A percentile compares a stretch with the other conserved stretches of the same genome.
Evolutionary conservation across 1,140 invertebrate genomes (phyloP).

Genomic region (Cotesia glomerata): DNA sequence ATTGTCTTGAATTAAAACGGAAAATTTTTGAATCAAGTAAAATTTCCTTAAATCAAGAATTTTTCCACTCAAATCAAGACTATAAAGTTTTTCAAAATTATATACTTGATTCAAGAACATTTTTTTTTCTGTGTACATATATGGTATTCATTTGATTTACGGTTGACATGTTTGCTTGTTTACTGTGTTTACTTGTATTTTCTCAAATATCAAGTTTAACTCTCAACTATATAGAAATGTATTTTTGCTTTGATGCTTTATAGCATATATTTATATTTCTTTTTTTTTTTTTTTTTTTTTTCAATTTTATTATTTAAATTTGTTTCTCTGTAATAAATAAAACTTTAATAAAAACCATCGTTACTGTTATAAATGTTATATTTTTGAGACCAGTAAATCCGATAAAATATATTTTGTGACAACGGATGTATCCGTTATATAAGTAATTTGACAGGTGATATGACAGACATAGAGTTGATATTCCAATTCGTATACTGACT

Average conservation of each 20-base stretch:
- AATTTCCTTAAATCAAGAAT: no score
- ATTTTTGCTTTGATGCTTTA: no score
- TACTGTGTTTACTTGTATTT: neutral
- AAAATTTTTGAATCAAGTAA: no score
- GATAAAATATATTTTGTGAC: slow-evolving; percentile 19
- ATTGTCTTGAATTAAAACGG: no score
- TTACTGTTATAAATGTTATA: neutral
- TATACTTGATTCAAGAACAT: no score
- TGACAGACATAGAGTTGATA: neutral
- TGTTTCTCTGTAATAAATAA: no score
- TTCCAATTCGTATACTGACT: neutral
- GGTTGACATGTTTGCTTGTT: neutral
- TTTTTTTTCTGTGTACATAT: neutral
- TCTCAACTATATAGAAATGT: neutral
- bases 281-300: no score
- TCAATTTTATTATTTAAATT: no score
- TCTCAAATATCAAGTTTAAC: neutral
- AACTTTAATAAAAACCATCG: neutral
- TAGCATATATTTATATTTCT: no score
- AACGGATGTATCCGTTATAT: slow-evolving; percentile 25
- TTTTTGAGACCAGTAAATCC: neutral
- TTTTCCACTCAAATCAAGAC: no score
- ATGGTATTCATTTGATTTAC: neutral
- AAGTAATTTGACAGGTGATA: slow-evolving; percentile 31
- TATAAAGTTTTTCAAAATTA: no score